A percentile compares a stretch with the other conserved stretches of the same genome.
phyloP scores from a whole-genome alignment of 2,797 vertebrate genomes.

The Eupleurogrammus muticus region DNA sequence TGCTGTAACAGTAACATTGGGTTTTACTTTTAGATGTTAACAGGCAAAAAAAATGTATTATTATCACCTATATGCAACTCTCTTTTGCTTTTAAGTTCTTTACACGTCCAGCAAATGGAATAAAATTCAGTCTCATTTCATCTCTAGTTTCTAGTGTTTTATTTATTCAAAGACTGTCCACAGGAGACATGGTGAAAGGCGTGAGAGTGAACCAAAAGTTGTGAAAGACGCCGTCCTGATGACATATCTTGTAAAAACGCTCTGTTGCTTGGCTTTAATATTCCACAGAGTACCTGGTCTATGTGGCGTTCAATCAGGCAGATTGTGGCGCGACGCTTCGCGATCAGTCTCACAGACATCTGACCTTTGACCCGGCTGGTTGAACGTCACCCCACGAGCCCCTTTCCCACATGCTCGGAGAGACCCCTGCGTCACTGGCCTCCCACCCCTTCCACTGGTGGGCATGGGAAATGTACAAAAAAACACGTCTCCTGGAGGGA shows the following conservation, averaged over 20 bases:
- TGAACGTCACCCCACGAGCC: constrained; percentile 32
- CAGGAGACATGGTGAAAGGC: constrained; percentile 1
- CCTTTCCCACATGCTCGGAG: constrained; percentile 75
- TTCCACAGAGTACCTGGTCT: neutral
- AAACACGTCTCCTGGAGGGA: constrained; percentile 23
- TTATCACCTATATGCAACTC: neutral
- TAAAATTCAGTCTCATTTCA: neutral
- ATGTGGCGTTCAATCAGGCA: constrained; percentile 4
- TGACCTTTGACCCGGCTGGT: constrained; percentile 48
- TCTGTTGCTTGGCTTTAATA: constrained; percentile 1
- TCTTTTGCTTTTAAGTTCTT: too few species aligned
- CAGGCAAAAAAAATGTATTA: neutral
- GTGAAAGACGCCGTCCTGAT: too few species aligned
- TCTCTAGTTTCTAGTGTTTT: too few species aligned
- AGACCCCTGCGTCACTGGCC: constrained; percentile 70
- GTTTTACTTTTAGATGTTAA: neutral
- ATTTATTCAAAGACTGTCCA: too few species aligned
- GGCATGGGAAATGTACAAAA: constrained; percentile 78
- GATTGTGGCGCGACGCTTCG: constrained; percentile 21
- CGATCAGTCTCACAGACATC: constrained; percentile 47
- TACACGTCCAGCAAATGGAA: too few species aligned
- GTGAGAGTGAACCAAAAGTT: too few species aligned
- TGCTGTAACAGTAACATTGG: too few species aligned
- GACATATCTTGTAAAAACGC: too few species aligned
- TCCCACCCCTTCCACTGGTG: constrained; percentile 61